phyloP scores from a whole-genome alignment of 2,888 invertebrate species.

The Strigamia maritima region DNA sequence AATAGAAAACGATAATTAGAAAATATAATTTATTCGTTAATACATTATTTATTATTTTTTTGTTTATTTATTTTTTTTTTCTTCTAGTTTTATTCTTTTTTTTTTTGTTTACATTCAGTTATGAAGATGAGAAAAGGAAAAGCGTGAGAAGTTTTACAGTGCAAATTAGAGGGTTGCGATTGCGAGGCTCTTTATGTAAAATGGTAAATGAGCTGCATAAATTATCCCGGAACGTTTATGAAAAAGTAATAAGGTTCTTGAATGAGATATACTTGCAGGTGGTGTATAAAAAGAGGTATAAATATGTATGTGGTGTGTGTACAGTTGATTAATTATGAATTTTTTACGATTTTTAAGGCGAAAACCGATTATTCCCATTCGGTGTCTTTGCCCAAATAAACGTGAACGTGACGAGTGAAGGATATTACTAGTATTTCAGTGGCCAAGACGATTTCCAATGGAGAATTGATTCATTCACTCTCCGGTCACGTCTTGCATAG shows the following conservation, averaged over 20 bases:
- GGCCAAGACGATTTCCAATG: constrained; percentile 32
- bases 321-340: constrained; percentile 1
- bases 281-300: background rate
- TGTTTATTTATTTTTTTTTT: background rate
- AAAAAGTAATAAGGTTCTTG: constrained; percentile 20
- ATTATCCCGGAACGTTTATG: constrained; percentile 21
- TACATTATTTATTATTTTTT: background rate
- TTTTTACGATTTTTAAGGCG: background rate
- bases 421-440: constrained; percentile 22
- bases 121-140: constrained; percentile 29
- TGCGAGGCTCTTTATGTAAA: constrained; percentile 32
- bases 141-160: constrained; percentile 19
- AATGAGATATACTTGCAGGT: constrained; percentile 24
- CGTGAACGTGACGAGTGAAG: background rate
- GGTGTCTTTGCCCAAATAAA: background rate
- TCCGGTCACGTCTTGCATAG: constrained; percentile 30
- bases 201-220: constrained; percentile 31
- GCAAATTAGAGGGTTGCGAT: constrained; percentile 32
- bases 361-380: background rate
- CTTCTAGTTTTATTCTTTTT: background rate
- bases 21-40: background rate
- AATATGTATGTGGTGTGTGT: background rate
- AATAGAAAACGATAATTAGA: background rate
- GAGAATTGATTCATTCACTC: constrained; percentile 25
- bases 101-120: constrained; percentile 4